Evolutionary conservation across 2,888 invertebrate genomes (phyloP).

Genomic region (Neoaliturus tenellus): DNA sequence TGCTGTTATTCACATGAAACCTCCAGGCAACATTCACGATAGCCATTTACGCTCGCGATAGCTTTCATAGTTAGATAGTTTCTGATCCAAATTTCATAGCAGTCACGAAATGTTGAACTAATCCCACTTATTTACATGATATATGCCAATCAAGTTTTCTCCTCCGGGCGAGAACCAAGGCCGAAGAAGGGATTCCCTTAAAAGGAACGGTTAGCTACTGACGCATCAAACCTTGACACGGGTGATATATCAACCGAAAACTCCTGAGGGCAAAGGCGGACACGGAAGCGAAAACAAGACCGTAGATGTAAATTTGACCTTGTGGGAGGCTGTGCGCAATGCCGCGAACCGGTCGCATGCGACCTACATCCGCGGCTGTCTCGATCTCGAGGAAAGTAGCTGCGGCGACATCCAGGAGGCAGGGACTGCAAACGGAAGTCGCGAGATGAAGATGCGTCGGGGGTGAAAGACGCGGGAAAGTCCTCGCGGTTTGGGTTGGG

Average conservation of each 20-base stretch:
- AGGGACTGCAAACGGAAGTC: slow-evolving; percentile 11
- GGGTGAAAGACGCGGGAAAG: slow-evolving; percentile 12
- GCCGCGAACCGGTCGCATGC: slow-evolving; percentile 12
- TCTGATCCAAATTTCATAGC: too few species aligned
- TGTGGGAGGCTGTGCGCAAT: slow-evolving; percentile 19
- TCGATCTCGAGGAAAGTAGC: slow-evolving; percentile 18
- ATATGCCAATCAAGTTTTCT: neutral
- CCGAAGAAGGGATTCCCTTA: neutral
- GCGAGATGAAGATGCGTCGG: neutral
- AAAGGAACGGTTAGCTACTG: neutral
- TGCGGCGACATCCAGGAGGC: neutral
- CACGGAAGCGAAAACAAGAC: slow-evolving; percentile 26
- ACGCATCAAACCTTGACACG: slow-evolving; percentile 1
- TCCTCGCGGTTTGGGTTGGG: neutral
- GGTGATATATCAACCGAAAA: neutral
- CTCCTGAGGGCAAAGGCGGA: slow-evolving; percentile 7
- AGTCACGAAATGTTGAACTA: neutral
- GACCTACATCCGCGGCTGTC: slow-evolving; percentile 26
- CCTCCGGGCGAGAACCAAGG: neutral
- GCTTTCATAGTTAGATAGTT: too few species aligned
- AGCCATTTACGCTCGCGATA: too few species aligned
- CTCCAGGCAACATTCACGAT: too few species aligned
- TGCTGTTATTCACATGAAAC: too few species aligned
- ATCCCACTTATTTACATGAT: neutral
- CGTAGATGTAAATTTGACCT: slow-evolving; percentile 35